phyloP scores from a whole-genome alignment of 2,113 vertebrate genomes.

The Archocentrus centrarchus region DNA sequence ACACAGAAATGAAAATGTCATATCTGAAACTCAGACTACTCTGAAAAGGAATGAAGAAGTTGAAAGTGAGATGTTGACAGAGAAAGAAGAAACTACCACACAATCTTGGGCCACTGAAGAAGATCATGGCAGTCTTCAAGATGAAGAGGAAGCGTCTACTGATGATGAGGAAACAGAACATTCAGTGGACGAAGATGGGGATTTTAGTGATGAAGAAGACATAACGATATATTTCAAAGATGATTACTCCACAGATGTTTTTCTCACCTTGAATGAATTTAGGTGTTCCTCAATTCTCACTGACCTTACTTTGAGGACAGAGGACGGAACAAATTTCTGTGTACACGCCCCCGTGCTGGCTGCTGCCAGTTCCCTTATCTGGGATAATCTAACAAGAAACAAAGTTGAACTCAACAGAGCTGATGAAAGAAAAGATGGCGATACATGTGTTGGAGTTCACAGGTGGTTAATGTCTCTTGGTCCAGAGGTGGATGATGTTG shows the following conservation, averaged over 20 bases:
- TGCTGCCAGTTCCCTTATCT: conserved; percentile 78
- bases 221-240: conserved; percentile 57
- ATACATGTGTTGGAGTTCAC: background rate
- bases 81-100: background rate
- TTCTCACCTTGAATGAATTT: conserved; percentile 74
- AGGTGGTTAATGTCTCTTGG: conserved; percentile 48
- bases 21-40: background rate
- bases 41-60: background rate
- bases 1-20: background rate
- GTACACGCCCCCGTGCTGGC: conserved; percentile 81
- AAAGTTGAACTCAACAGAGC: background rate
- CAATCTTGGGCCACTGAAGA: background rate
- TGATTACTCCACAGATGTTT: conserved; percentile 67
- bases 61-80: background rate
- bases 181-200: conserved; percentile 29
- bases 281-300: conserved; percentile 72
- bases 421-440: background rate
- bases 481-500: conserved; percentile 61
- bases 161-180: conserved; percentile 22
- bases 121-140: background rate
- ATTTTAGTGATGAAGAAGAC: conserved; percentile 24
- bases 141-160: conserved; percentile 13
- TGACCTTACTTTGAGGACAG: conserved; percentile 76
- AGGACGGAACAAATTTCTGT: conserved; percentile 39
- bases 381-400: conserved; percentile 11